These are phyloP conservation scores for Toxotes chatareus DNA, from an alignment of 2,113 vertebrate species.

Conservation along the genomic window DNA sequence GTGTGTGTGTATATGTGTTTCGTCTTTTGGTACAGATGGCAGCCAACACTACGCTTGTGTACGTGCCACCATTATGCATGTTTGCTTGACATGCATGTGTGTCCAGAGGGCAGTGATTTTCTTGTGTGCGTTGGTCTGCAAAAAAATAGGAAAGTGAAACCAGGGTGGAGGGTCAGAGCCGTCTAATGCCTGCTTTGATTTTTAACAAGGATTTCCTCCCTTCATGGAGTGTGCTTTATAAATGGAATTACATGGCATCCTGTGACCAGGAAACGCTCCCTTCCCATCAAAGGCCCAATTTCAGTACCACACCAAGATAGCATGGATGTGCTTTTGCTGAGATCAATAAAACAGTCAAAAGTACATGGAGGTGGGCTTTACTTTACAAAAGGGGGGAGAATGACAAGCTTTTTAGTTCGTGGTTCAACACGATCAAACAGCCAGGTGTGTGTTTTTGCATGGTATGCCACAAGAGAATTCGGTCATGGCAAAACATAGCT, in stretches of 20 bases:
- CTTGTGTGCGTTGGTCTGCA: slow-evolving; percentile 14
- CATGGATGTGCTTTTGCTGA: no score
- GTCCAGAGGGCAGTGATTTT: slow-evolving; percentile 4
- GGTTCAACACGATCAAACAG: no score
- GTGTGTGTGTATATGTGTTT: slow-evolving; percentile 10
- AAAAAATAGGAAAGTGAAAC: slow-evolving; percentile 49
- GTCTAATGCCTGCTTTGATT: slow-evolving; percentile 68
- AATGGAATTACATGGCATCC: slow-evolving; percentile 69
- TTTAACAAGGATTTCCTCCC: slow-evolving; percentile 69
- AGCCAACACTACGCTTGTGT: neutral
- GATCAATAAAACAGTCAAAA: no score
- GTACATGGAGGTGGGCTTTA: no score
- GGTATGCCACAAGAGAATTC: no score
- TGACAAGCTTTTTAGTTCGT: no score
- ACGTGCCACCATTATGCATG: neutral
- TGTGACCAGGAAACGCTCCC: slow-evolving; percentile 60
- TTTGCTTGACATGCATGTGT: neutral
- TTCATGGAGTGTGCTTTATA: slow-evolving; percentile 52
- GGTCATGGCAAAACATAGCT: no score
- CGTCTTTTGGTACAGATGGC: neutral
- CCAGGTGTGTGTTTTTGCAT: no score
- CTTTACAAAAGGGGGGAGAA: no score
- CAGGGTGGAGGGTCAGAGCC: slow-evolving; percentile 42
- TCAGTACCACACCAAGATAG: slow-evolving; percentile 3
- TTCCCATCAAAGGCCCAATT: slow-evolving; percentile 47